A percentile compares a stretch with the other conserved stretches of the same genome.
These are phyloP conservation scores for Colletes latitarsis DNA, from an alignment of 1,140 invertebrate species.

Conservation along the genomic window DNA sequence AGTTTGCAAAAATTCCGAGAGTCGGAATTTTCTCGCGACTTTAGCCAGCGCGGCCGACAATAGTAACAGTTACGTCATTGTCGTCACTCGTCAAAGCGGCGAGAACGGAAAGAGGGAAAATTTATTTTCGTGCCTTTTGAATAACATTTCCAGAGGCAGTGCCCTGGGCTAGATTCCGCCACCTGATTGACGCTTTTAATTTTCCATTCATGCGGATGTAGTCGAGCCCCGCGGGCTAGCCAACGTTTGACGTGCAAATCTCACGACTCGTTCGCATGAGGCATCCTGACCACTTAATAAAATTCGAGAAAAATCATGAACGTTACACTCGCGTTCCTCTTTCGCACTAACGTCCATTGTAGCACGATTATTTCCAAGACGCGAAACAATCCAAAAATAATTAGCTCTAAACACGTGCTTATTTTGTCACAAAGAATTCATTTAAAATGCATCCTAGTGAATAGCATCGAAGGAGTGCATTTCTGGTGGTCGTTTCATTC, in stretches of 20 bases:
- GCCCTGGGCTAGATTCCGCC: conserved; percentile 51
- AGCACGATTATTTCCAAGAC: neutral
- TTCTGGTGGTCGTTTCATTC: no score
- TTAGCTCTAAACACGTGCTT: no score
- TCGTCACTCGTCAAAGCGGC: conserved; percentile 15
- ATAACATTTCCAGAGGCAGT: conserved; percentile 55
- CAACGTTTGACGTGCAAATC: conserved; percentile 62
- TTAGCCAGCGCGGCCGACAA: neutral
- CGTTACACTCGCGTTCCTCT: no score
- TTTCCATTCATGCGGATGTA: conserved; percentile 66
- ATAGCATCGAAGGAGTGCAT: no score
- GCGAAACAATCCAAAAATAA: neutral
- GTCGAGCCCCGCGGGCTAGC: conserved; percentile 40
- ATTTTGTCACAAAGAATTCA: no score
- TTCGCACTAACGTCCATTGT: neutral
- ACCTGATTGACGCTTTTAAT: conserved; percentile 73
- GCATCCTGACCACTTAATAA: conserved; percentile 49
- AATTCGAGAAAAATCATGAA: conserved; percentile 20
- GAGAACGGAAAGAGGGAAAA: conserved; percentile 43
- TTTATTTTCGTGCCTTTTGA: conserved; percentile 57
- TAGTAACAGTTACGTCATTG: conserved; percentile 29
- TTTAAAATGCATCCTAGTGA: no score
- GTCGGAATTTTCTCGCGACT: conserved; percentile 5
- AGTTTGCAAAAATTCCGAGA: no score
- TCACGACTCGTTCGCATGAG: conserved; percentile 29